Evolutionary conservation across 2,113 vertebrate genomes (phyloP).

Genomic region (Gadus chalcogrammus): DNA sequence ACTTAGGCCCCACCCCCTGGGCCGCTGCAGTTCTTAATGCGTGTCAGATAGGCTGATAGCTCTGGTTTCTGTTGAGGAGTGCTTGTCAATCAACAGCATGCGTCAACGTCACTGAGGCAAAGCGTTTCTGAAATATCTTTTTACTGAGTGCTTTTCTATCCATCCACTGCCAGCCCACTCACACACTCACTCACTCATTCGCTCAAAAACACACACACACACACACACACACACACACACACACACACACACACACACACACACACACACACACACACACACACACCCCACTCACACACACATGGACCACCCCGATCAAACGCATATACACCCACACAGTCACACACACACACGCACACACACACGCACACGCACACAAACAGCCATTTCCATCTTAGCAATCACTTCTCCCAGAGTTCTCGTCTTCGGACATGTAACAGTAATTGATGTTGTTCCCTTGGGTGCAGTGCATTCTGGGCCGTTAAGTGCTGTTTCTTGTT

Average conservation of each 20-base stretch:
- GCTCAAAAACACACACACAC: slow-evolving; percentile 46
- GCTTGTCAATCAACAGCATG: slow-evolving; percentile 75
- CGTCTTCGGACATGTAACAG: slow-evolving; percentile 77
- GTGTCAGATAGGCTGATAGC: slow-evolving; percentile 66
- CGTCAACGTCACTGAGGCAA: slow-evolving; percentile 80
- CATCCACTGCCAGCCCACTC: slow-evolving; percentile 50
- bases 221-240: slow-evolving; percentile 15
- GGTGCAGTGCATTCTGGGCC: slow-evolving; percentile 79
- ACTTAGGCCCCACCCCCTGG: slow-evolving; percentile 72
- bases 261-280: too few species aligned
- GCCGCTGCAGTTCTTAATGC: slow-evolving; percentile 63
- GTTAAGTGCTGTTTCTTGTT: slow-evolving; percentile 84
- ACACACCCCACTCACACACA: too few species aligned
- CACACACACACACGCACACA: slow-evolving; percentile 19
- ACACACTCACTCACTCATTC: slow-evolving; percentile 34
- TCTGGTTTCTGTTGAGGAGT: slow-evolving; percentile 72
- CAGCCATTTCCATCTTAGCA: slow-evolving; percentile 65
- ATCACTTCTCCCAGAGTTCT: slow-evolving; percentile 78
- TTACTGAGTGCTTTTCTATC: slow-evolving; percentile 75
- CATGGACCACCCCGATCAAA: too few species aligned
- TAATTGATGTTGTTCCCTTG: slow-evolving; percentile 82
- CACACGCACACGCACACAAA: neutral
- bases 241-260: neutral
- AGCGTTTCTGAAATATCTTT: slow-evolving; percentile 89
- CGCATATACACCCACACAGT: slow-evolving; percentile 30